Base-by-base conservation (phyloP, 2,888 invertebrate genomes). In the Uloborus plumipes region DNA sequence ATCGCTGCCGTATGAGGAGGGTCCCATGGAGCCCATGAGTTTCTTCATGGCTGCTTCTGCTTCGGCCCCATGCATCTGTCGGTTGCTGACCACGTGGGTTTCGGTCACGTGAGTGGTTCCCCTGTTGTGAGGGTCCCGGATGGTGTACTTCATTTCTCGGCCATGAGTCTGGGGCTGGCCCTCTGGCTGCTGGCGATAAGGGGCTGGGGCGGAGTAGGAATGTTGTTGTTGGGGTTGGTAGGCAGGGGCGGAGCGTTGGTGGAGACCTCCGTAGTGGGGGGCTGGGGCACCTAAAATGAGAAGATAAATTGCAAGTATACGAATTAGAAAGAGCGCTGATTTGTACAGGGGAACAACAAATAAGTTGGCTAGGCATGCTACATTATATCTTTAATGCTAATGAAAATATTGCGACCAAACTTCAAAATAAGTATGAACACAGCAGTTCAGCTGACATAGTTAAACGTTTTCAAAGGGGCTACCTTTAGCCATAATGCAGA, bases 21-120 rank as follows among this genome's bases (percentile, higher is more conserved):
- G 20, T 55, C 82, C 82, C 82, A 83, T 83, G 62, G 76, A 77
- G 58, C 82, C 82, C 82, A 83, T 83, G 39, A 83, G 77, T 47
- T 75, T 76, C 67, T 83, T 77, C 82, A 83, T 83, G 47, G 82
- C 82, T 20, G 82, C 82, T 49, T 83, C 82, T 15, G 82, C 82
- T 64, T 83, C 82, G 7, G 82, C 82, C 3, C 82, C 82, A 58
- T 83, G 82, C 82, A 83, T 83, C 47, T 83, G 66, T 18, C 73
- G 50, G 77, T 83, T 83, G 69, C 76, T 83, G 62, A 72, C 72
- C 2, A 83, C 73, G 62, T 83, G 82, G 67, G 82, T 83, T 26
- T 83, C 82, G 51, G 82, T 83, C 11, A 83, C 82, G 62, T 83
- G 82, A 39, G 82, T 83, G 53, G 72, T 77, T 4, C 82, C 82